Evolutionary conservation across 2,797 vertebrate species (phyloP).

Genomic region (Microchirus variegatus): DNA sequence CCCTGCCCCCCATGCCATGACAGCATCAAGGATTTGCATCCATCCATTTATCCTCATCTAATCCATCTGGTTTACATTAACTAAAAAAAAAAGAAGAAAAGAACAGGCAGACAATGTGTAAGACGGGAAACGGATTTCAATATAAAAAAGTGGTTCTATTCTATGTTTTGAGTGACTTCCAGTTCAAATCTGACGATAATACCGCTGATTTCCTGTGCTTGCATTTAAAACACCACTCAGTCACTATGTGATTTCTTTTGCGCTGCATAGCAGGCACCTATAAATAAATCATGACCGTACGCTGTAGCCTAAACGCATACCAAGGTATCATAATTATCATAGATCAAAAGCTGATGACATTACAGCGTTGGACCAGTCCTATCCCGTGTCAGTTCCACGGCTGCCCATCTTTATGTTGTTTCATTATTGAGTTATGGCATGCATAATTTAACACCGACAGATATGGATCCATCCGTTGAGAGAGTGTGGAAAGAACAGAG

Average conservation of each 20-base stretch:
- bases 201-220: slow-evolving; percentile 43
- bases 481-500: slow-evolving; percentile 67
- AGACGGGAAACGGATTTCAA: slow-evolving; percentile 37
- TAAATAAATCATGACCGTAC: slow-evolving; percentile 80
- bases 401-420: slow-evolving; percentile 79
- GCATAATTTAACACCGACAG: slow-evolving; percentile 81
- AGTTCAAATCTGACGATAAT: slow-evolving; percentile 30
- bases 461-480: slow-evolving; percentile 80
- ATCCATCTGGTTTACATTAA: slow-evolving; percentile 40
- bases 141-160: slow-evolving; percentile 21
- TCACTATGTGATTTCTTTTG: slow-evolving; percentile 62
- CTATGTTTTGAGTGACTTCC: slow-evolving; percentile 19
- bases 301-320: slow-evolving; percentile 78
- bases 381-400: slow-evolving; percentile 76
- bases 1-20: slow-evolving; percentile 2
- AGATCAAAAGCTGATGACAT: slow-evolving; percentile 84
- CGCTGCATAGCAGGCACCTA: slow-evolving; percentile 64
- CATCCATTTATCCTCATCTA: slow-evolving; percentile 42
- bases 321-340: slow-evolving; percentile 83
- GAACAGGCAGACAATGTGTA: slow-evolving; percentile 25
- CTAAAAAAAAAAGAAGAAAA: background rate
- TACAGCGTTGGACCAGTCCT: slow-evolving; percentile 74
- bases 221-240: slow-evolving; percentile 59
- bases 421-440: slow-evolving; percentile 83
- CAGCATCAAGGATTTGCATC: slow-evolving; percentile 68